These are phyloP conservation scores for Metellina segmentata DNA, from an alignment of 2,888 invertebrate genomes.

Conservation along the genomic window DNA sequence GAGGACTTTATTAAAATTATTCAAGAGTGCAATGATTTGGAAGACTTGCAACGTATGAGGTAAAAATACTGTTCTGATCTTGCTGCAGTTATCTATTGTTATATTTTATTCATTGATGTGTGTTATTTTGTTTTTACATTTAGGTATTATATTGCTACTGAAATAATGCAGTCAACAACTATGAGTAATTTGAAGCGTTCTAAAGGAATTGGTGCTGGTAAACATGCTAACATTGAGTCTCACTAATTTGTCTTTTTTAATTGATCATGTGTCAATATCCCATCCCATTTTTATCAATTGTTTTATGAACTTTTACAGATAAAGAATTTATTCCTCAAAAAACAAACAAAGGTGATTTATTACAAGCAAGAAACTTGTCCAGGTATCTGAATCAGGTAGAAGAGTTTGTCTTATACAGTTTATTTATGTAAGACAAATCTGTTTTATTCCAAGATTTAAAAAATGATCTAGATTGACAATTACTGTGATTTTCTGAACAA, in stretches of 20 bases:
- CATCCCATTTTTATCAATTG: no score
- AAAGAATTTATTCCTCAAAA: conserved; percentile 84
- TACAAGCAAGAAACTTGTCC: conserved; percentile 89
- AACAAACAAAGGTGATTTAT: conserved; percentile 87
- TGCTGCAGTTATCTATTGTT: not conserved
- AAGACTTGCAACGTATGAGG: conserved; percentile 81
- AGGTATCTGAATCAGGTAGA: conserved; percentile 87
- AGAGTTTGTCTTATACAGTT: not conserved
- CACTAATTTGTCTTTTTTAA: not conserved
- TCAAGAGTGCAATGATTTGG: conserved; percentile 78
- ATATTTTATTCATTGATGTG: not conserved
- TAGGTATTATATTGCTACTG: conserved; percentile 92
- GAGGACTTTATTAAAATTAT: conserved; percentile 94
- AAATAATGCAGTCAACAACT: conserved; percentile 96
- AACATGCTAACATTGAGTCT: conserved; percentile 79
- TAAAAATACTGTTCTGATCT: conserved; percentile 71
- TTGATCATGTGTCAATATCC: not conserved
- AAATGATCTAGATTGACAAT: no score
- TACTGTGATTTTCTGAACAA: no score
- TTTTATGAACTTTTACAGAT: conserved; percentile 81
- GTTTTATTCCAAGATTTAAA: not conserved
- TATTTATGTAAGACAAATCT: no score
- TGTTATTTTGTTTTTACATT: conserved; percentile 8
- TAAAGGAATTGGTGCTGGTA: conserved; percentile 85
- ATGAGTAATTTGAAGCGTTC: conserved; percentile 93